A percentile compares a stretch with the other conserved stretches of the same genome.
Conservation (phyloP, 2,888 invertebrate genomes). For the Parascotia fuliginaria region DNA sequence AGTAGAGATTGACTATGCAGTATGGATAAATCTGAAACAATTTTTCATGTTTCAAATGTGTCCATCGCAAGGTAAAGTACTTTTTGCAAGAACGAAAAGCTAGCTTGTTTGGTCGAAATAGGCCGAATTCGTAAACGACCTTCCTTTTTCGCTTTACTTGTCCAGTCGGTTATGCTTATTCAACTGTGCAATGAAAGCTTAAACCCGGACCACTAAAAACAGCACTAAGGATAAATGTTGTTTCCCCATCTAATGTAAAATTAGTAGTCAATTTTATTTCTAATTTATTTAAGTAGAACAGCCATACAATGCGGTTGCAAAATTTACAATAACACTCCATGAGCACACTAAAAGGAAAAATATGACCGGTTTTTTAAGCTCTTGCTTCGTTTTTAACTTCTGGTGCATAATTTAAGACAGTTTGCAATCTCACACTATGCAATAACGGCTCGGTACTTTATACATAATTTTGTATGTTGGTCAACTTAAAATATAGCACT, state of each 20-base stretch:
- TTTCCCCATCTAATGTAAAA: not conserved
- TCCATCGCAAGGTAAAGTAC: no score
- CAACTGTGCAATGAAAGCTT: not conserved
- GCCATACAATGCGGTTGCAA: slow-evolving; percentile 2
- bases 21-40: no score
- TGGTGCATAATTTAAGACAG: not conserved
- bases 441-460: no score
- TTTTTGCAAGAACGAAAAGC: no score
- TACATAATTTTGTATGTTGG: no score
- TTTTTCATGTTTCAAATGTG: no score
- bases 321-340: slow-evolving; percentile 3
- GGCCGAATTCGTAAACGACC: no score
- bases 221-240: not conserved
- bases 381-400: not conserved
- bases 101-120: no score
- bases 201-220: not conserved
- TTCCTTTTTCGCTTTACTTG: no score
- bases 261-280: not conserved
- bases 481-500: no score
- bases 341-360: not conserved
- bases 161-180: no score
- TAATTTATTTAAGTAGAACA: not conserved
- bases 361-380: not conserved
- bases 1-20: no score
- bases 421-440: not conserved